Base-by-base conservation (phyloP, 2,888 invertebrate species). In the Petrolisthes cinctipes region DNA sequence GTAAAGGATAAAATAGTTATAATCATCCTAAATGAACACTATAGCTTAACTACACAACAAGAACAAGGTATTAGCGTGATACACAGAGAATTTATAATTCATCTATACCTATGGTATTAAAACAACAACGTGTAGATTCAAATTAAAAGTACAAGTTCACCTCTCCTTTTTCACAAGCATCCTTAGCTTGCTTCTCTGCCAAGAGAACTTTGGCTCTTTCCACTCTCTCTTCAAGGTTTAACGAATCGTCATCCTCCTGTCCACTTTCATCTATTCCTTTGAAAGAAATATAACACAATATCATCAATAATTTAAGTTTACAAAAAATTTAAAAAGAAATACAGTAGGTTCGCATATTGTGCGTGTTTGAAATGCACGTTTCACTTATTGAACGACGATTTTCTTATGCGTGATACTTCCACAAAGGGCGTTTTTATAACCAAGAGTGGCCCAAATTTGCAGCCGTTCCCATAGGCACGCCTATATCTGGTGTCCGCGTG, bases 181-280 rank as follows among this genome's bases (percentile, higher is more conserved):
- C 6, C 11, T 20, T 68, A n/a, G 51, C 76, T 61, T 82, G 86
- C 57, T 86, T 86, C 37, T 86, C 81, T 66, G 86, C 86, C 9
- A 86, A 14, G 5, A 86, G 37, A n/a, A 53, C 53, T 66, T 82
- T 86, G 9, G 86, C 86, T 76, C 86, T 75, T 11, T 86, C 86
- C 11, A 86, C 86, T 76, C 37, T 82, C 5, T 86, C 82, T 5
- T 82, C 82, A n/a, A 86, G n/a, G 53, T 4, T 4, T 14, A 11
- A n/a, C 7, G 53, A n/a, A 53, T 14, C 71, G 17, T 78, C 54
- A 3, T 71, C 14, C 2, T 0, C 76, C 37, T 37, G n/a, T n/a
- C 23, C 61, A 75, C 14, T 57, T 9, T 54, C 68, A 68, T 57
- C 37, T 68, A 53, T 20, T n/a, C 61, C 80, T 57, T 37, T 37